Conservation (phyloP, 1,140 invertebrate species). For the Steinernema feltiae region DNA sequence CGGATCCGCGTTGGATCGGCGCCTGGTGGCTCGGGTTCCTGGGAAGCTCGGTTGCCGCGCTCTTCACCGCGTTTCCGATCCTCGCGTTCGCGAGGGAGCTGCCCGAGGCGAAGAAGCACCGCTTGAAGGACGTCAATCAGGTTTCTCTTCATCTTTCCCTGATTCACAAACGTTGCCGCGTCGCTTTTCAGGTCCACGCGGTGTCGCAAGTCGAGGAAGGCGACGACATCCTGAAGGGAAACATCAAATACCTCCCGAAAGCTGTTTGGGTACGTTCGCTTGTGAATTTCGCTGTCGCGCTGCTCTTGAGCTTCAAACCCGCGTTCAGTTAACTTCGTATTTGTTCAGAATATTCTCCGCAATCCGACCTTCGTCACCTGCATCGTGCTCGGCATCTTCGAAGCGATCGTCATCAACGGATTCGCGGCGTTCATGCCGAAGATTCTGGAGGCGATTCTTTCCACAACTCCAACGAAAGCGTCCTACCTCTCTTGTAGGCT, state of each 20-base stretch:
- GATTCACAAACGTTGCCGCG: not conserved
- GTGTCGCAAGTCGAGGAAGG: conserved; percentile 44
- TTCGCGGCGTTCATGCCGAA: conserved; percentile 58
- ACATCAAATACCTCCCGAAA: conserved; percentile 38
- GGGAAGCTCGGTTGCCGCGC: conserved; percentile 46
- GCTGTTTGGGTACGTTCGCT: conserved; percentile 42
- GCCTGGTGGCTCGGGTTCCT: conserved; percentile 57
- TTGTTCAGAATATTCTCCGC: conserved; percentile 53
- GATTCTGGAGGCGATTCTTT: conserved; percentile 54
- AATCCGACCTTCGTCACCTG: conserved; percentile 55
- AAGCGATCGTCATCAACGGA: conserved; percentile 56
- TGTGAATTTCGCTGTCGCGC: too few species aligned
- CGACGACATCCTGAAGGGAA: conserved; percentile 38
- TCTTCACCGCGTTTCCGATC: conserved; percentile 52
- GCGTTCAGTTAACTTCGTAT: too few species aligned
- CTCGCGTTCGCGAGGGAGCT: conserved; percentile 50
- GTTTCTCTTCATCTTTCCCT: conserved; percentile 5
- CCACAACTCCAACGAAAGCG: conserved; percentile 50
- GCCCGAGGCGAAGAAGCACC: conserved; percentile 54
- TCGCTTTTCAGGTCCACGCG: conserved; percentile 36
- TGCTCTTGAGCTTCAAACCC: too few species aligned
- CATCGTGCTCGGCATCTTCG: conserved; percentile 56
- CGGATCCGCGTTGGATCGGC: conserved; percentile 54
- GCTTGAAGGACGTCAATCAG: conserved; percentile 55
- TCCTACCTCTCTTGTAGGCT: conserved; percentile 53